Evolutionary conservation across 2,797 vertebrate genomes (phyloP).

Genomic region (Melanotaenia maccullochi): DNA sequence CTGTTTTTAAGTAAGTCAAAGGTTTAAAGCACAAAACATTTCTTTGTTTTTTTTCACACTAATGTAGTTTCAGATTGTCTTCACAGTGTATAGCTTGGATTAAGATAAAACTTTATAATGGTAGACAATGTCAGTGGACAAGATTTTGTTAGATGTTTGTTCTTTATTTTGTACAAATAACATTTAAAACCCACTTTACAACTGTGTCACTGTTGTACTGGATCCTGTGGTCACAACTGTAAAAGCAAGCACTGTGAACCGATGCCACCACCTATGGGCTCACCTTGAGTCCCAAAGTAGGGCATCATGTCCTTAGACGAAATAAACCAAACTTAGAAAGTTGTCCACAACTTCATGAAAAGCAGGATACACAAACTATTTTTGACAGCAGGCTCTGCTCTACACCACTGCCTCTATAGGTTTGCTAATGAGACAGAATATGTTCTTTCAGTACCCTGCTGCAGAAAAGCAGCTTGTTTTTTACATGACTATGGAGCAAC

Average conservation of each 20-base stretch:
- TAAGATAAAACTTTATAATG: background rate
- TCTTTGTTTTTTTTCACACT: too few relatives aligned
- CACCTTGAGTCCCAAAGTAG: slow-evolving; percentile 42
- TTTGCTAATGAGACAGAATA: background rate
- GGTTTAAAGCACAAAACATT: too few relatives aligned
- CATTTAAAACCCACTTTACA: slow-evolving; percentile 24
- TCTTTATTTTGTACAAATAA: background rate
- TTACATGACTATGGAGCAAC: background rate
- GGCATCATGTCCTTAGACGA: slow-evolving; percentile 1
- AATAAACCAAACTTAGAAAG: slow-evolving; percentile 11
- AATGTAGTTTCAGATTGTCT: too few relatives aligned
- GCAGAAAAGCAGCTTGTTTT: background rate
- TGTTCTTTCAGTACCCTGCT: background rate
- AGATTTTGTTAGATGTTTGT: background rate
- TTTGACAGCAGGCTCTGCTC: background rate
- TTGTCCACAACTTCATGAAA: background rate
- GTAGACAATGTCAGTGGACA: background rate
- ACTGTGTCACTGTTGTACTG: slow-evolving; percentile 19
- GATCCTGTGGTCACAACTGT: slow-evolving; percentile 13
- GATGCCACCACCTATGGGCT: slow-evolving; percentile 38
- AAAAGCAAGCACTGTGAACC: slow-evolving; percentile 6
- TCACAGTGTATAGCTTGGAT: too few relatives aligned
- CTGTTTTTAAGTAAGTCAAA: background rate
- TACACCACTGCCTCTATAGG: background rate
- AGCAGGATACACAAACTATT: background rate